These are phyloP conservation scores for Empis livida DNA, from an alignment of 2,888 invertebrate genomes.

Conservation along the genomic window DNA sequence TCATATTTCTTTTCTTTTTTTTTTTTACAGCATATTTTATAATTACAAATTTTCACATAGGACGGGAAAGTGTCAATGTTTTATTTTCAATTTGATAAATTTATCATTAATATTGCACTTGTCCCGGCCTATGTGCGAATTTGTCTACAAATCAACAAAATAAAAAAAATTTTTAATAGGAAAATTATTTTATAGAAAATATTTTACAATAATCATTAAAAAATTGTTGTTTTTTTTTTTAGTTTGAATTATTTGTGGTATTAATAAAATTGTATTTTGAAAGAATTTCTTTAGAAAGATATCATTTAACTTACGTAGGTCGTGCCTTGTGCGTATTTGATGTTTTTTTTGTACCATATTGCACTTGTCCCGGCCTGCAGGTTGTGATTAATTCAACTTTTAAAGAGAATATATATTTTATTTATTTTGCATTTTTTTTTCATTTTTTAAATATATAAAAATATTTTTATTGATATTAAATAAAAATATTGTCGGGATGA, in stretches of 20 bases:
- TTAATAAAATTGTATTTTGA: no score
- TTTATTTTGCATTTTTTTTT: no score
- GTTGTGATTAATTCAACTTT: slow-evolving; percentile 17
- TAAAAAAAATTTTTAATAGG: background rate
- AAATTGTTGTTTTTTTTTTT: no score
- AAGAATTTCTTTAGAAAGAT: background rate
- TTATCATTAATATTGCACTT: slow-evolving; percentile 46
- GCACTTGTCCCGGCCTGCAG: slow-evolving; percentile 54
- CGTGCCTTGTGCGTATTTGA: slow-evolving; percentile 46
- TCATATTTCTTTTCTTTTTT: no score
- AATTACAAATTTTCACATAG: slow-evolving; percentile 24
- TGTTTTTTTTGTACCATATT: slow-evolving; percentile 40
- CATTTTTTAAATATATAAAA: no score
- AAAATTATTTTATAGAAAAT: background rate
- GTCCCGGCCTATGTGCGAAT: slow-evolving; percentile 50
- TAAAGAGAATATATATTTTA: no score
- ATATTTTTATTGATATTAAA: no score
- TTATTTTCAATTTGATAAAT: slow-evolving; percentile 14
- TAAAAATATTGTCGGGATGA: no score
- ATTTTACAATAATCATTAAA: no score
- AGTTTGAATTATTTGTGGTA: background rate
- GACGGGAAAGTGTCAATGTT: slow-evolving; percentile 35
- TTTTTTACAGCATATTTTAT: background rate
- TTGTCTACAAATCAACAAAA: slow-evolving; percentile 4
- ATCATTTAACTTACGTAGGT: slow-evolving; percentile 33